Base-by-base conservation (phyloP, 2,888 invertebrate species). In the Ormia ochracea region DNA sequence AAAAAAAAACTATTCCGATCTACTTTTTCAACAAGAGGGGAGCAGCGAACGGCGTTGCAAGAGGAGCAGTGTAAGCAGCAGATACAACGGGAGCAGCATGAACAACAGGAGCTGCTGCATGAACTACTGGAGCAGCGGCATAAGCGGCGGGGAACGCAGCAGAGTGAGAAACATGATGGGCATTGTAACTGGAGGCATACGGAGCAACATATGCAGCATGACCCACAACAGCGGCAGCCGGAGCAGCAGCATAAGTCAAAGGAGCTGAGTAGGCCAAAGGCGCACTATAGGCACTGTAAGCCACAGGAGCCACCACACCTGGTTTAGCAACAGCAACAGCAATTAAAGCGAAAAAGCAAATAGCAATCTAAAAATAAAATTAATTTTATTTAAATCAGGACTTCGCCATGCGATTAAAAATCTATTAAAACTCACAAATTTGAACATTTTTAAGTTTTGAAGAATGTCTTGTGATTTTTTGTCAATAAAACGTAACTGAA, bases 141-240 rank as follows among this genome's bases (percentile, higher is more conserved):
- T 74, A 78, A 23, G 80, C 72, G 17, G 82, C 82, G 10, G 82
- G 79, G 59, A 79, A 83, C 14, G 82, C 82, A 43, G 87, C 87
- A 19, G 87, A 86, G 31, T 87, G 87, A 6, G 87, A 86, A 28
- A 87, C 58, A 7, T 82, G 83, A 70, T 87, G 86, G 17, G 87
- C 84, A 38, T 83, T 83, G 63, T 87, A 87, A 82, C 85, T 87
- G 83, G 85, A 84, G 66, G 87, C 87, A 69, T 87, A 87, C 9
- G 87, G 87, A 10, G 87, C 87, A 33, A 87, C 86, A 50, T 87
- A 86, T 33, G 87, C 82, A n/a, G 87, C 85, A 76, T 84, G 85
- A 19, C 86, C 87, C 26, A 86, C 76, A 59, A 82, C 69, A 48
- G 79, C 69, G 1, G 79, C 70, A 10, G 74, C 69, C 4, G 82